phyloP scores from a whole-genome alignment of 2,797 vertebrate genomes.

The Semaprochilodus insignis region DNA sequence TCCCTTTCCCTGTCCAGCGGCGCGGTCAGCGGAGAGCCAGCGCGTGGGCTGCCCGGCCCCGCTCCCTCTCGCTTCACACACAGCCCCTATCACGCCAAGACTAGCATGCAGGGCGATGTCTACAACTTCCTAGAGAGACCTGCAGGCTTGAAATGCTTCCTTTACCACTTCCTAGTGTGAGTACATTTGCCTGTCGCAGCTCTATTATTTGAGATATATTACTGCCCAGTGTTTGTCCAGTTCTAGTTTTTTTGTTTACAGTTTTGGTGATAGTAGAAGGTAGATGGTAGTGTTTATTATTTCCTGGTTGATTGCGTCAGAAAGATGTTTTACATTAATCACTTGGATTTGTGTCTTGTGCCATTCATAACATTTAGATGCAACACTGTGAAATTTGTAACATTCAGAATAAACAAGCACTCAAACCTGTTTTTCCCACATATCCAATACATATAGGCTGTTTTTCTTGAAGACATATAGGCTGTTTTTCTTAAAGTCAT shows the following conservation, averaged over 20 bases:
- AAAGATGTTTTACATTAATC: neutral
- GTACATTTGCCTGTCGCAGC: conserved; percentile 67
- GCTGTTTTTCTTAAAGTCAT: neutral
- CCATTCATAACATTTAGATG: neutral
- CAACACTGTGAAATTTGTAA: neutral
- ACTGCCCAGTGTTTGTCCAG: neutral
- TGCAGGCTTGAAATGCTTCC: conserved; percentile 88
- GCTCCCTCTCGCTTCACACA: conserved; percentile 76
- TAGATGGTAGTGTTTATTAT: neutral
- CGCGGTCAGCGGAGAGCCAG: conserved; percentile 23
- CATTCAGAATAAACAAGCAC: neutral
- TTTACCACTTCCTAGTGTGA: conserved; percentile 93
- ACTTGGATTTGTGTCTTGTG: too few relatives aligned
- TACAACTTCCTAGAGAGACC: conserved; percentile 95
- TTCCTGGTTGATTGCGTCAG: neutral
- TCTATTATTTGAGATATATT: neutral
- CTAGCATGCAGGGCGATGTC: conserved; percentile 89
- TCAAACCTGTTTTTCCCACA: neutral
- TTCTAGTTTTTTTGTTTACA: neutral
- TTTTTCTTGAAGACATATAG: neutral
- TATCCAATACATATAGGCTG: neutral
- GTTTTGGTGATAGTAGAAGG: neutral
- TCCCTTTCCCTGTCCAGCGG: conserved; percentile 64
- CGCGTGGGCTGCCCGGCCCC: conserved; percentile 62
- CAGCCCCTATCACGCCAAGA: conserved; percentile 80